Evolutionary conservation across 2,888 invertebrate genomes (phyloP), one percentile per base, ranked within the genome.

Genomic region (Syrista parreyssii): DNA sequence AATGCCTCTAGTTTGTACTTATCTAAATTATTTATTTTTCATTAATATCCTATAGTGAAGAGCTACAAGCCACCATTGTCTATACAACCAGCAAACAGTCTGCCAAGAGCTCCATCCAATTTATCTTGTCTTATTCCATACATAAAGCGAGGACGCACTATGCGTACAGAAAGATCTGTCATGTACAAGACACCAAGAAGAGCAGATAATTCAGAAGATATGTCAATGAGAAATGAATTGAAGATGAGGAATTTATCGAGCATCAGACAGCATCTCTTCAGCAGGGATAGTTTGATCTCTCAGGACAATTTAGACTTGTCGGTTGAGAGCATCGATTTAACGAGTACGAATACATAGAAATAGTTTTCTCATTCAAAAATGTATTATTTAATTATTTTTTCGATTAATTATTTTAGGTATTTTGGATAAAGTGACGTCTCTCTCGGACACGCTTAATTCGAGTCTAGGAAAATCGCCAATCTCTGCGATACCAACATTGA

Each of bases 191-290:
- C 91, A 3, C 90, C 91, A 1, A 79, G 78, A 69, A 85, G 77
- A 77, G 76, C 68, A 36, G 72, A 82, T 55, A 31, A 34, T 31
- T 69, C 34, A 34, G 76, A 79, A 23, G 30, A 35, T 1, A 12
- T 74, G 1, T 76, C 23, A 30, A 81, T 23, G 55, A 55, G 82
- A 23, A 82, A 76, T 40, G 80, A 81, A 75, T 77, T 82, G 6
- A 85, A 83, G 73, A 80, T 80, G 78, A 84, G 83, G 74, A 86
- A 88, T 81, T 81, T 89, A 3, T 86, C 88, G 6, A 88, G 79
- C 36, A 82, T 91, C 9, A 85, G 91, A 72, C 91, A 91, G 78
- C 91, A 91, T 82, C 86, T 91, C 35, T 91, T 91, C 76, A 90
- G 89, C 73, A 87, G 91, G 74, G 89, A 90, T 31, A 89, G 87